A percentile compares a stretch with the other conserved stretches of the same genome.
Evolutionary conservation across 2,888 invertebrate genomes (phyloP).

Genomic region (Galeopsomyia nigrocyanea): DNA sequence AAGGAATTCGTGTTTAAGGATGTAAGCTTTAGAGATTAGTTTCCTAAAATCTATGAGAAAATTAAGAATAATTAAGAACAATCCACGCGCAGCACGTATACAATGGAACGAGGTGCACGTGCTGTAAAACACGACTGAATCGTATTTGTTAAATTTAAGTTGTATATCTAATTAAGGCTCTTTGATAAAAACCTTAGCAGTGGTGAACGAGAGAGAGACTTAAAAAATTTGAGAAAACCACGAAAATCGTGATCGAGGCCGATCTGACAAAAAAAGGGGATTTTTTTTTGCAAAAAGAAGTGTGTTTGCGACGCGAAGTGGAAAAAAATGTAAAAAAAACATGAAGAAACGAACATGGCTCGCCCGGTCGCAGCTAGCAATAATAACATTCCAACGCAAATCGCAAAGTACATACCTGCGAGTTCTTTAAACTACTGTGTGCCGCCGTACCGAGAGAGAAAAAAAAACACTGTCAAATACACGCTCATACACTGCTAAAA

Average conservation of each 20-base stretch:
- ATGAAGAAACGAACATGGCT: conserved; percentile 55
- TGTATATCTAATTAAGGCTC: conserved; percentile 32
- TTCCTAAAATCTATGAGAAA: too few relatives aligned
- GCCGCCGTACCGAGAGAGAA: conserved; percentile 59
- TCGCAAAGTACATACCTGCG: conserved; percentile 60
- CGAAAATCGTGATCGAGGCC: conserved; percentile 39
- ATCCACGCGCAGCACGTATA: too few relatives aligned
- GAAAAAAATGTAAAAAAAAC: conserved; percentile 1
- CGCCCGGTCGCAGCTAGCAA: conserved; percentile 65
- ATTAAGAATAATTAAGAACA: too few relatives aligned
- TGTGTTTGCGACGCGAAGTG: conserved; percentile 2
- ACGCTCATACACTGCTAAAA: conserved; percentile 67
- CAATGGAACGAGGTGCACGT: conserved; percentile 9
- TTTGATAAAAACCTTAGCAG: conserved; percentile 30
- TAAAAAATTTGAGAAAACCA: conserved; percentile 16
- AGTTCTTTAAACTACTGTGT: conserved; percentile 62
- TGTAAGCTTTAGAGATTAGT: too few relatives aligned
- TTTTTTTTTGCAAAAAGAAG: conserved; percentile 11
- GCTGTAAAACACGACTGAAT: conserved; percentile 36
- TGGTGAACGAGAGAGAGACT: conserved; percentile 14
- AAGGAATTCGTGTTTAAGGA: too few relatives aligned
- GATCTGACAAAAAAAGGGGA: conserved; percentile 19
- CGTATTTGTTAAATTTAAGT: conserved; percentile 34
- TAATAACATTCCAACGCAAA: conserved; percentile 65
- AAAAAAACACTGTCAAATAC: conserved; percentile 67